Conservation (phyloP, 2,888 invertebrate species). For the Dasypolia templi region DNA sequence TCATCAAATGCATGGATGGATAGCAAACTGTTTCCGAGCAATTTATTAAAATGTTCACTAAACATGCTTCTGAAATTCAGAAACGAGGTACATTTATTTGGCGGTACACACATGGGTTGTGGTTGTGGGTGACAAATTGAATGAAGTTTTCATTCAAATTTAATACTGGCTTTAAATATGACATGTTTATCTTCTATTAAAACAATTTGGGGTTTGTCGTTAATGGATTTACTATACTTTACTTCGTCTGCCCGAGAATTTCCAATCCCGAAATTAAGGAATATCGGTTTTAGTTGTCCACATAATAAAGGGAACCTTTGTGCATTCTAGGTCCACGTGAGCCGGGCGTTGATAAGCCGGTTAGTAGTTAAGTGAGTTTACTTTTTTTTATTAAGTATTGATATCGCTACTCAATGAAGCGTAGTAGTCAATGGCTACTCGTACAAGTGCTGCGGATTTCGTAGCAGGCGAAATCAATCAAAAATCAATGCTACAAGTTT, state of each 20-base stretch:
- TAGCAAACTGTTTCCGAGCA: constrained; percentile 15
- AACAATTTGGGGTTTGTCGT: neutral
- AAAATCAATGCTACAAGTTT: neutral
- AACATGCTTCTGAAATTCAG: constrained; percentile 34
- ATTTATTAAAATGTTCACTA: constrained; percentile 53
- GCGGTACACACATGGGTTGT: neutral
- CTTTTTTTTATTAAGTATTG: neutral
- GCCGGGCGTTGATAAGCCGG: neutral
- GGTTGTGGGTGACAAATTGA: constrained; percentile 9
- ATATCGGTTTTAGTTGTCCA: neutral
- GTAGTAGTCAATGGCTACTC: neutral
- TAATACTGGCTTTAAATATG: constrained; percentile 31
- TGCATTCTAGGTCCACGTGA: neutral
- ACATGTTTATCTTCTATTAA: neutral
- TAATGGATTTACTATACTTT: neutral
- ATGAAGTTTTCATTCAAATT: constrained; percentile 28
- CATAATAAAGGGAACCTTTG: neutral
- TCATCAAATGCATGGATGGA: constrained; percentile 33
- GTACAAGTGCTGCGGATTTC: no score
- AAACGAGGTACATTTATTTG: constrained; percentile 34
- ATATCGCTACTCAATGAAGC: neutral
- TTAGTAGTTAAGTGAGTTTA: neutral
- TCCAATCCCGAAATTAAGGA: neutral
- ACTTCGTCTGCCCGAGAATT: neutral
- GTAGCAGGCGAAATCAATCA: constrained; percentile 27